These are phyloP conservation scores for Smutsia gigantea DNA, from an alignment of 2,797 vertebrate species.

Conservation along the genomic window DNA sequence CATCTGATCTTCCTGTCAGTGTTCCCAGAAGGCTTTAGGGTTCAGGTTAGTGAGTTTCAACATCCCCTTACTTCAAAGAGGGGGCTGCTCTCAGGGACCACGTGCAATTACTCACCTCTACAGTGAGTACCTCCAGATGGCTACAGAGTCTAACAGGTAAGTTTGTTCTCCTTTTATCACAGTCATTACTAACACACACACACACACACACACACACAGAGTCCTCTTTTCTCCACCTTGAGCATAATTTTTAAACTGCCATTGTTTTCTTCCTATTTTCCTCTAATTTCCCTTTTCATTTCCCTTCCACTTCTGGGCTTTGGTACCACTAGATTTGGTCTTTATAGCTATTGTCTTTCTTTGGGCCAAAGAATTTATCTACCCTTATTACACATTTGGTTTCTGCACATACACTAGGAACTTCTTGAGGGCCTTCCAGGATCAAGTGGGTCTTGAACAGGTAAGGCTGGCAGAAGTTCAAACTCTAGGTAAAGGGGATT, in stretches of 20 bases:
- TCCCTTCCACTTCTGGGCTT: background rate
- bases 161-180: background rate
- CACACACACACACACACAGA: background rate
- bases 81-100: background rate
- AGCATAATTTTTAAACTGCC: slow-evolving; percentile 17
- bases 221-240: background rate
- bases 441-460: background rate
- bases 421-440: background rate
- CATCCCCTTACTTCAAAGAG: background rate
- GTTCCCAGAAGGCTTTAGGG: background rate
- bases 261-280: background rate
- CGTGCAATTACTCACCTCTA: background rate
- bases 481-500: background rate
- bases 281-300: slow-evolving; percentile 14
- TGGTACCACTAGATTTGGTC: background rate
- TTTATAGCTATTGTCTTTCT: slow-evolving; percentile 23
- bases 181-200: background rate
- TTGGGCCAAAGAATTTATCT: slow-evolving; percentile 22
- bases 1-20: background rate
- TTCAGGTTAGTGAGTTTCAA: background rate
- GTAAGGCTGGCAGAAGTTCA: background rate
- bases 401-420: background rate
- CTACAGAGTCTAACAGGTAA: background rate
- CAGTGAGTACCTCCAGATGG: background rate
- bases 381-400: background rate